phyloP scores from a whole-genome alignment of 2,113 vertebrate species.

The Pterocles burchelli region DNA sequence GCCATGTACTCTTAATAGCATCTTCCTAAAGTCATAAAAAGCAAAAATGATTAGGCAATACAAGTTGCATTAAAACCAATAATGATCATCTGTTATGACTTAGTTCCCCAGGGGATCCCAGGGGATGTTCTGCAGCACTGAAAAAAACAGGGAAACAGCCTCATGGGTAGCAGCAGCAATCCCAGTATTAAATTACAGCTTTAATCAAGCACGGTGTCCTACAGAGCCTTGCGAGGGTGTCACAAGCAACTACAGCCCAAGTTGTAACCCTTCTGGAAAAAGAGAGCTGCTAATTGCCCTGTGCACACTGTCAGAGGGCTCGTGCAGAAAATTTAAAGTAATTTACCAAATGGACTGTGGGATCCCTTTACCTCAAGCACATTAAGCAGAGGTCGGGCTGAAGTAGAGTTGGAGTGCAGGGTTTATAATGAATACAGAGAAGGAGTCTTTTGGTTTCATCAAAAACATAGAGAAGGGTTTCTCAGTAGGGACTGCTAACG shows the following conservation, averaged over 20 bases:
- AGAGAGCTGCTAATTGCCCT: slow-evolving; percentile 18
- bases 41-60: not conserved
- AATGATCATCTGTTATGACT: not conserved
- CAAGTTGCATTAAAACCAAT: not conserved
- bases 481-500: not conserved
- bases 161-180: not conserved
- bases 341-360: slow-evolving; percentile 36
- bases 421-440: not conserved
- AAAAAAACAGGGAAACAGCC: not conserved
- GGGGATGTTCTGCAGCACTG: not conserved
- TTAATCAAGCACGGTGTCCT: not conserved
- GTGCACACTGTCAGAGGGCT: not conserved
- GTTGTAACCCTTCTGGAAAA: not conserved
- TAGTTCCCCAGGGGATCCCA: not conserved
- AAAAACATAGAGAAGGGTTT: not conserved
- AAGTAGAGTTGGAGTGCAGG: not conserved
- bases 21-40: not conserved
- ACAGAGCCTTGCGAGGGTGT: not conserved
- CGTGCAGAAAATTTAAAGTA: slow-evolving; percentile 2
- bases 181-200: not conserved
- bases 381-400: not conserved
- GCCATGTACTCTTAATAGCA: not conserved
- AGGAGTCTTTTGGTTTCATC: not conserved
- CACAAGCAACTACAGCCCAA: not conserved
- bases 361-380: not conserved